These are phyloP conservation scores for Oscheius sp. DNA, from an alignment of 1,140 invertebrate species.

Conservation along the genomic window DNA sequence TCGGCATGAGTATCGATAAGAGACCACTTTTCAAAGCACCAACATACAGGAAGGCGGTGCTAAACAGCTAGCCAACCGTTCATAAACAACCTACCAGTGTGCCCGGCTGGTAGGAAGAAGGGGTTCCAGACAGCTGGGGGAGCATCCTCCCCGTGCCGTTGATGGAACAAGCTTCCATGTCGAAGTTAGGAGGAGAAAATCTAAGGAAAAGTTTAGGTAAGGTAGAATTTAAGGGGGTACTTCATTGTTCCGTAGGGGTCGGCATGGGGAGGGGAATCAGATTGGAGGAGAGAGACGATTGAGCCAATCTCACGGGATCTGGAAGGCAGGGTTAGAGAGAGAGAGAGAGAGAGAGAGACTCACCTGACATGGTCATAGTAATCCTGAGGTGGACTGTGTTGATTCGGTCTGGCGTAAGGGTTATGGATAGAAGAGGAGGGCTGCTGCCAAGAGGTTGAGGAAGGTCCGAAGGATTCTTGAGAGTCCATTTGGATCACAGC, in stretches of 20 bases:
- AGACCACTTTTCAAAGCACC: background rate
- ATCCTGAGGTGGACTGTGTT: constrained; percentile 32
- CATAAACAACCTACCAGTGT: constrained; percentile 2
- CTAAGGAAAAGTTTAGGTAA: no score
- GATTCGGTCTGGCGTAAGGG: constrained; percentile 9
- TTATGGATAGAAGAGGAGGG: constrained; percentile 24
- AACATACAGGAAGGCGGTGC: background rate
- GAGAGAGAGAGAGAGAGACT: constrained; percentile 5
- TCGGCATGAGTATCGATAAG: background rate
- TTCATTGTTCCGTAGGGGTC: background rate
- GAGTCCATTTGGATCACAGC: constrained; percentile 26
- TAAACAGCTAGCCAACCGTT: background rate
- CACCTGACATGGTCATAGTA: constrained; percentile 23
- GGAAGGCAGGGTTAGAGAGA: background rate
- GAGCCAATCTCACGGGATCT: constrained; percentile 22
- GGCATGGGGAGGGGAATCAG: background rate
- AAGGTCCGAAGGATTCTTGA: background rate
- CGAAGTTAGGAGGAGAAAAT: constrained; percentile 27
- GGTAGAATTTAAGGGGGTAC: background rate
- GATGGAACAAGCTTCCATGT: constrained; percentile 15
- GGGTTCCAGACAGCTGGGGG: background rate
- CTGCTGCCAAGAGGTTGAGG: constrained; percentile 12
- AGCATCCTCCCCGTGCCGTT: constrained; percentile 26
- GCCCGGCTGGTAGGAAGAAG: background rate
- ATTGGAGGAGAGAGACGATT: constrained; percentile 12